Percentiles rank a stretch among this genome's conserved stretches.
Evolutionary conservation across 1,140 invertebrate genomes (phyloP).

Genomic region (Magallana ariakensis): DNA sequence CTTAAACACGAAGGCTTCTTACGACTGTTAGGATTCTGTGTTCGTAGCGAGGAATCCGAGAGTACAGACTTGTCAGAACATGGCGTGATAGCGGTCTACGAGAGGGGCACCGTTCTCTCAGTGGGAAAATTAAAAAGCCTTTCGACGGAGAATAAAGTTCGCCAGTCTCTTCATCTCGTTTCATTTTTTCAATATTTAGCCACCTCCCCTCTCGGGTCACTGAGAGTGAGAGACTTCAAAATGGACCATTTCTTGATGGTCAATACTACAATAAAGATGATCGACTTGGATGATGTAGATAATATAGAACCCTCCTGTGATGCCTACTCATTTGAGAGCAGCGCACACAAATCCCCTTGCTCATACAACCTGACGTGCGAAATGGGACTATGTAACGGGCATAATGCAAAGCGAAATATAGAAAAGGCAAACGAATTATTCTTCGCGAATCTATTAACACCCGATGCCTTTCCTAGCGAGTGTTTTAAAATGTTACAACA

Average conservation of each 20-base stretch:
- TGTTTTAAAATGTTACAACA: constrained; percentile 23
- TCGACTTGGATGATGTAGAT: constrained; percentile 77
- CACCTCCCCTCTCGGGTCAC: constrained; percentile 74
- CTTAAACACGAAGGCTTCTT: constrained; percentile 73
- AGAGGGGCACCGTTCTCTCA: constrained; percentile 70
- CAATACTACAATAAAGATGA: constrained; percentile 73
- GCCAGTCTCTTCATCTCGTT: constrained; percentile 68
- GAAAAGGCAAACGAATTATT: constrained; percentile 74
- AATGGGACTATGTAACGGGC: constrained; percentile 73
- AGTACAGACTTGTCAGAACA: constrained; percentile 75
- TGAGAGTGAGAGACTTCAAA: constrained; percentile 76
- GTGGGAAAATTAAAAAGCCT: constrained; percentile 68
- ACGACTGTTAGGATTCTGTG: constrained; percentile 75
- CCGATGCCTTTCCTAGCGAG: constrained; percentile 36
- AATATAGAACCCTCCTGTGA: constrained; percentile 76
- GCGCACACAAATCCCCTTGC: constrained; percentile 58
- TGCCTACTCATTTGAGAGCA: constrained; percentile 47
- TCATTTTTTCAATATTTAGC: constrained; percentile 75
- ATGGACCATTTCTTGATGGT: constrained; percentile 75
- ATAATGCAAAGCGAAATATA: constrained; percentile 76
- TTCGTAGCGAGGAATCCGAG: constrained; percentile 75
- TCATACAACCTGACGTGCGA: constrained; percentile 69
- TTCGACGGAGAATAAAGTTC: constrained; percentile 65
- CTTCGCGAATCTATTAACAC: constrained; percentile 71
- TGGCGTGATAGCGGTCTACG: constrained; percentile 73